Conservation (phyloP, 2,113 vertebrate species). For the Chroicocephalus ridibundus region DNA sequence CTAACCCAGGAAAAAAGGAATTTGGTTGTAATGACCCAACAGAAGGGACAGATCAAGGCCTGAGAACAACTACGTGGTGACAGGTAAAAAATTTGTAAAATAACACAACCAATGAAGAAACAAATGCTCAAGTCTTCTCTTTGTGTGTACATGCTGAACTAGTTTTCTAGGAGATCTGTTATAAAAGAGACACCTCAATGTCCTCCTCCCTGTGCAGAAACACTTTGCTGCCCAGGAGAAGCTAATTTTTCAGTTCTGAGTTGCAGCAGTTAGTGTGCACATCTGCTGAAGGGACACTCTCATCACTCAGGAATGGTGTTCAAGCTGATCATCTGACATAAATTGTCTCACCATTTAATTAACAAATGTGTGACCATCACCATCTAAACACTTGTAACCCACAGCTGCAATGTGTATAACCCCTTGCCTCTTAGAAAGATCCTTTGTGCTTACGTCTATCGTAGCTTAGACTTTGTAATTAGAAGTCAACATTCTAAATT, state of each 20-base stretch:
- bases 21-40: background rate
- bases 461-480: background rate
- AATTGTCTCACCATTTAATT: background rate
- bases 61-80: background rate
- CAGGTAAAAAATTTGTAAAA: background rate
- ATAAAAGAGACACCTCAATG: background rate
- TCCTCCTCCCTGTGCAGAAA: background rate
- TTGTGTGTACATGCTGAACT: background rate
- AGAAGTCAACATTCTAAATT: background rate
- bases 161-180: background rate
- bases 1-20: background rate
- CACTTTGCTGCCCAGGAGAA: background rate
- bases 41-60: background rate
- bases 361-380: background rate
- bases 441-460: background rate
- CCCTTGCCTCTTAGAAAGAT: background rate
- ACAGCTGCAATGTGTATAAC: accelerated
- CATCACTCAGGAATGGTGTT: background rate
- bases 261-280: background rate
- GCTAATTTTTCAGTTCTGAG: background rate
- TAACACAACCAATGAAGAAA: background rate
- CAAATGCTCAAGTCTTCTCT: background rate
- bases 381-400: background rate
- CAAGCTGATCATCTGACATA: background rate
- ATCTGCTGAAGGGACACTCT: background rate